These are phyloP conservation scores for Bellardia bayeri DNA, from an alignment of 2,888 invertebrate genomes.

Conservation along the genomic window DNA sequence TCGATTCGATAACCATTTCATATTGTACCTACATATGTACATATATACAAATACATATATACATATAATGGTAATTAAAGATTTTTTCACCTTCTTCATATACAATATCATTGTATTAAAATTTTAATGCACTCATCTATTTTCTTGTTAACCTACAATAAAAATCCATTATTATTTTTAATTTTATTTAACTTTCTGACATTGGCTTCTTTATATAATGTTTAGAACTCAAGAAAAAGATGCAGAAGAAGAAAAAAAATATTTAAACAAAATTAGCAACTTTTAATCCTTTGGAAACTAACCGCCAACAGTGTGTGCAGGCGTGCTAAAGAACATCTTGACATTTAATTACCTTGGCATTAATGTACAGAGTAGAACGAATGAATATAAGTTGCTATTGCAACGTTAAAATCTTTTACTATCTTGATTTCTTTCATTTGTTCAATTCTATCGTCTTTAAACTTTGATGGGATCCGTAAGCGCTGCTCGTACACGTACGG, in stretches of 20 bases:
- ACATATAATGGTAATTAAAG: conserved; percentile 29
- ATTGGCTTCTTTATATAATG: conserved; percentile 1
- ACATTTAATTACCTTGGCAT: conserved; percentile 74
- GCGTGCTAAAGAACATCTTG: conserved; percentile 65
- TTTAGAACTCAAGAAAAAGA: background rate
- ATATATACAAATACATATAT: background rate
- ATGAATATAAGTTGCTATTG: conserved; percentile 47
- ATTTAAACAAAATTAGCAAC: conserved; percentile 66
- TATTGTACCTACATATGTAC: background rate
- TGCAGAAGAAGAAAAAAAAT: background rate
- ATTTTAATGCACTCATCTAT: conserved; percentile 33
- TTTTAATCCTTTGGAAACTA: conserved; percentile 62
- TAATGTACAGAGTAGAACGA: conserved; percentile 47
- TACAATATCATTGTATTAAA: conserved; percentile 37
- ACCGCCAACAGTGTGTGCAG: conserved; percentile 19
- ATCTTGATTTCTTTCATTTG: conserved; percentile 66
- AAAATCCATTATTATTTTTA: conserved; percentile 48
- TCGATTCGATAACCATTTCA: background rate
- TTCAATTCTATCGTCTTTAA: conserved; percentile 14
- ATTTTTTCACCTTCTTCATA: conserved; percentile 1
- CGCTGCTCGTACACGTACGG: conserved; percentile 22
- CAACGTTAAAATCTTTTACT: conserved; percentile 55
- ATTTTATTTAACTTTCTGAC: conserved; percentile 61
- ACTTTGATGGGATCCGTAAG: conserved; percentile 35
- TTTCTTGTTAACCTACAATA: conserved; percentile 37